Conservation (phyloP, 2,113 vertebrate species). For the Calidris pugnax region DNA sequence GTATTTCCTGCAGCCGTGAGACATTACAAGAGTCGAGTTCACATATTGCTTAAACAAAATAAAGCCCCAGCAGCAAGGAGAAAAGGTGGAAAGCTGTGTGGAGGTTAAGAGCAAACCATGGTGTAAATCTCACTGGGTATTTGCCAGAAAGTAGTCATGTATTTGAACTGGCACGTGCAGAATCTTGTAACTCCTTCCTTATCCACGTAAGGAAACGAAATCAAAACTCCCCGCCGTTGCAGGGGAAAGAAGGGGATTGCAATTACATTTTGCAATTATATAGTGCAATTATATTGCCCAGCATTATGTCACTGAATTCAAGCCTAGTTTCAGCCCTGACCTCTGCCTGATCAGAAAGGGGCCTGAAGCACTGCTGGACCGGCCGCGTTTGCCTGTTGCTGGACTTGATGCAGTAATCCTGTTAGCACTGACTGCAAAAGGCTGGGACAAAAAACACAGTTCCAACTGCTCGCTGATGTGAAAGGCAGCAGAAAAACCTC, state of each 20-base stretch:
- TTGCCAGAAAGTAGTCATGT: neutral
- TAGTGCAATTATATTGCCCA: neutral
- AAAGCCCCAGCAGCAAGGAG: neutral
- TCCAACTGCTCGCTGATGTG: neutral
- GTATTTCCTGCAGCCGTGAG: neutral
- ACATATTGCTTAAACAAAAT: neutral
- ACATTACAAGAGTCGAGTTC: neutral
- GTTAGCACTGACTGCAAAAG: neutral
- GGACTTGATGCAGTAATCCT: neutral
- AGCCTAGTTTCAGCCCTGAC: neutral
- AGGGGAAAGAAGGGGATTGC: neutral
- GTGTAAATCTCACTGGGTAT: neutral
- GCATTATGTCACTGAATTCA: rapidly evolving
- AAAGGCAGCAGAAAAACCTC: neutral
- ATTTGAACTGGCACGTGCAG: neutral
- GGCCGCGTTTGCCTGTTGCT: rapidly evolving
- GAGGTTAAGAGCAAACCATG: neutral
- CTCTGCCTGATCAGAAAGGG: rapidly evolving
- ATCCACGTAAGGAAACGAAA: neutral
- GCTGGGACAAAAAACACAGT: neutral
- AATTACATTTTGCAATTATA: neutral
- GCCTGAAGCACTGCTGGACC: neutral
- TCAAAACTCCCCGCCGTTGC: neutral
- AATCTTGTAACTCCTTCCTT: neutral
- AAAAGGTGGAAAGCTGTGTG: neutral